Evolutionary conservation across 2,113 vertebrate genomes (phyloP).

Genomic region (Anhinga anhinga): DNA sequence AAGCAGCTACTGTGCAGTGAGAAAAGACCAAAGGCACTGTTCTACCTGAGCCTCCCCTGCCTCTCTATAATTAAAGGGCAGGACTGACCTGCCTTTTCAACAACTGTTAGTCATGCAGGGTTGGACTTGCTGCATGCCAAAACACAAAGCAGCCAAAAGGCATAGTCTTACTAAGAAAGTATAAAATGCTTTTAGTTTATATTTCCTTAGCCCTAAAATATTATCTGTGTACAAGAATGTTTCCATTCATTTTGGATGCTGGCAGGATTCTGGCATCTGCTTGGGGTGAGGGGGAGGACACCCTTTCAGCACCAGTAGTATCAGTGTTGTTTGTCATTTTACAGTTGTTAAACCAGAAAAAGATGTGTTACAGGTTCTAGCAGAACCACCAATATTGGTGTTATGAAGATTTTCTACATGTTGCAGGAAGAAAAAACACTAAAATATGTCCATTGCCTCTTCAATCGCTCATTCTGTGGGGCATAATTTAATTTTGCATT

Average conservation of each 20-base stretch:
- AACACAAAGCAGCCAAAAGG: neutral
- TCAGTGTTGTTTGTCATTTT: neutral
- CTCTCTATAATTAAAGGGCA: neutral
- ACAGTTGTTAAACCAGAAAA: neutral
- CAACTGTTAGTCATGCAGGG: neutral
- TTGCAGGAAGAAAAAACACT: neutral
- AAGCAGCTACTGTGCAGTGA: neutral
- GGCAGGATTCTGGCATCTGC: neutral
- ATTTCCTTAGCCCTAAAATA: neutral
- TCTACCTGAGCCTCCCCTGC: neutral
- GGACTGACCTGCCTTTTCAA: neutral
- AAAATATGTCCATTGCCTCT: neutral
- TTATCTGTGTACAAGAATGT: neutral
- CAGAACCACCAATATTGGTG: neutral
- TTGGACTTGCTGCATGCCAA: neutral
- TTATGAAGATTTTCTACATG: neutral
- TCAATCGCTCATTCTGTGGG: neutral
- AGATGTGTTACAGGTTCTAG: neutral
- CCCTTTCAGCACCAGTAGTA: neutral
- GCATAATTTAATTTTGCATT: neutral
- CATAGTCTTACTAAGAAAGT: neutral
- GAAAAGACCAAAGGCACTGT: neutral
- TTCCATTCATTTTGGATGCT: neutral
- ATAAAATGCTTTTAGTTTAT: neutral
- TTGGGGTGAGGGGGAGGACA: neutral